These are phyloP conservation scores for Drosophila subpulchrella DNA, from an alignment of 1,140 invertebrate genomes.

Conservation along the genomic window DNA sequence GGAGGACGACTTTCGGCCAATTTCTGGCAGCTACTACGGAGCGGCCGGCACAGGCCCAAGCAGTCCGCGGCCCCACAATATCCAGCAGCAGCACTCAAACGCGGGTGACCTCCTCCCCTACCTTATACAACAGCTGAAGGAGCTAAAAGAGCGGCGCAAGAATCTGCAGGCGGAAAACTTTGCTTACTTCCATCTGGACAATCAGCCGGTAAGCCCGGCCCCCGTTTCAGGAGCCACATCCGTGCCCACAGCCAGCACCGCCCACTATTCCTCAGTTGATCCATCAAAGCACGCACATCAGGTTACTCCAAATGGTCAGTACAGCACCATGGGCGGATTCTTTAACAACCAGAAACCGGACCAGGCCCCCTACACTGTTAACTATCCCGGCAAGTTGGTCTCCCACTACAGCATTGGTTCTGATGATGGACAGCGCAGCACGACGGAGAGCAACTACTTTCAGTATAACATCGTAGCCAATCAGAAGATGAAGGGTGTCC, in stretches of 20 bases:
- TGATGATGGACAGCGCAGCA: slow-evolving; percentile 11
- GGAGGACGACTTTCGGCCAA: slow-evolving; percentile 75
- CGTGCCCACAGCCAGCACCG: slow-evolving; percentile 17
- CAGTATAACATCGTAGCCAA: slow-evolving; percentile 79
- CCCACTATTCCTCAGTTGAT: slow-evolving; percentile 36
- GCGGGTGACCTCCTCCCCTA: slow-evolving; percentile 64
- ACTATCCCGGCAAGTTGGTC: slow-evolving; percentile 58
- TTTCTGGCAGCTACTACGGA: slow-evolving; percentile 70
- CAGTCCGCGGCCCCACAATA: slow-evolving; percentile 25
- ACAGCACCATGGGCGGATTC: slow-evolving; percentile 86
- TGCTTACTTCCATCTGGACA: slow-evolving; percentile 81
- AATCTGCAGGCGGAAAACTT: slow-evolving; percentile 78
- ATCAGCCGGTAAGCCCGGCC: slow-evolving; percentile 45
- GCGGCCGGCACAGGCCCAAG: slow-evolving; percentile 28
- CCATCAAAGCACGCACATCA: slow-evolving; percentile 36
- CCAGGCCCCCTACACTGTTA: slow-evolving; percentile 22
- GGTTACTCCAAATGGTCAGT: slow-evolving; percentile 83
- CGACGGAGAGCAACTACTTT: slow-evolving; percentile 80
- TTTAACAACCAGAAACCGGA: slow-evolving; percentile 82
- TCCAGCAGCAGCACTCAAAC: slow-evolving; percentile 26
- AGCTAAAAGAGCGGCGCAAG: slow-evolving; percentile 71
- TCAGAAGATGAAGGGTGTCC: slow-evolving; percentile 77
- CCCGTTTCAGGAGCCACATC: slow-evolving; percentile 1
- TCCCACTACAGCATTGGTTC: slow-evolving; percentile 74
- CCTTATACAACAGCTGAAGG: slow-evolving; percentile 70